Percentiles rank a stretch among this genome's conserved stretches.
Evolutionary conservation across 2,888 invertebrate species (phyloP).

Genomic region (Caenorhabditis sp.): DNA sequence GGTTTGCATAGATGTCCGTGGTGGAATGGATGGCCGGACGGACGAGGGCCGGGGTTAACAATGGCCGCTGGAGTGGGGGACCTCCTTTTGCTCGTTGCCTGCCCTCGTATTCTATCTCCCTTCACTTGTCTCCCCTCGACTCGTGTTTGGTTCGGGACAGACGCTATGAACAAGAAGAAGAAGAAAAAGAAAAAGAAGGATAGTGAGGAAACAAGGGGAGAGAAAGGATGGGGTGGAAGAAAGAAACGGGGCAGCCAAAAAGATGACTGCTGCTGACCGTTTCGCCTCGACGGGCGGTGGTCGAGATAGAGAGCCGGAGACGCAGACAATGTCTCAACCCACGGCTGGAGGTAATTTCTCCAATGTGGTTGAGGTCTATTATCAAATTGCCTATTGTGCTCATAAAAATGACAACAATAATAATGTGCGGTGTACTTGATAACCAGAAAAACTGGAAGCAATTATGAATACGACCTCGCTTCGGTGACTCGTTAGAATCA

Average conservation of each 20-base stretch:
- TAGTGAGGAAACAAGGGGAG: slow-evolving; percentile 13
- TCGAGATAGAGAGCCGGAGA: slow-evolving; percentile 41
- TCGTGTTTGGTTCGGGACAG: slow-evolving; percentile 60
- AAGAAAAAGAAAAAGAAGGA: slow-evolving; percentile 34
- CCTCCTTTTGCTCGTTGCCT: slow-evolving; percentile 39
- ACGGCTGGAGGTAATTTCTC: slow-evolving; percentile 11
- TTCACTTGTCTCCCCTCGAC: slow-evolving; percentile 49
- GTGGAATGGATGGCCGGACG: slow-evolving; percentile 34
- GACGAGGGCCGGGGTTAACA: slow-evolving; percentile 60
- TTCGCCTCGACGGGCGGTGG: slow-evolving; percentile 53
- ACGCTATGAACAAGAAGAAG: slow-evolving; percentile 57
- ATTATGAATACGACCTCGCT: background rate
- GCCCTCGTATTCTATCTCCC: slow-evolving; percentile 22
- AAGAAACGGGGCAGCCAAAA: slow-evolving; percentile 55
- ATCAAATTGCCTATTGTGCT: background rate
- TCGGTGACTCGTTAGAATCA: background rate
- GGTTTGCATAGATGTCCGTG: slow-evolving; percentile 50
- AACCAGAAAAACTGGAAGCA: slow-evolving; percentile 17
- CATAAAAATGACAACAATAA: background rate
- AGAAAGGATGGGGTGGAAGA: slow-evolving; percentile 12
- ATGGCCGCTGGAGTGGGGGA: slow-evolving; percentile 50
- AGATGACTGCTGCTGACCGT: slow-evolving; percentile 63
- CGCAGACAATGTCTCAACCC: slow-evolving; percentile 37
- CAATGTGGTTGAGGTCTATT: background rate
- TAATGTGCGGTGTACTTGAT: background rate